These are phyloP conservation scores for Manis javanica DNA, from an alignment of 2,797 vertebrate genomes.

Conservation along the genomic window DNA sequence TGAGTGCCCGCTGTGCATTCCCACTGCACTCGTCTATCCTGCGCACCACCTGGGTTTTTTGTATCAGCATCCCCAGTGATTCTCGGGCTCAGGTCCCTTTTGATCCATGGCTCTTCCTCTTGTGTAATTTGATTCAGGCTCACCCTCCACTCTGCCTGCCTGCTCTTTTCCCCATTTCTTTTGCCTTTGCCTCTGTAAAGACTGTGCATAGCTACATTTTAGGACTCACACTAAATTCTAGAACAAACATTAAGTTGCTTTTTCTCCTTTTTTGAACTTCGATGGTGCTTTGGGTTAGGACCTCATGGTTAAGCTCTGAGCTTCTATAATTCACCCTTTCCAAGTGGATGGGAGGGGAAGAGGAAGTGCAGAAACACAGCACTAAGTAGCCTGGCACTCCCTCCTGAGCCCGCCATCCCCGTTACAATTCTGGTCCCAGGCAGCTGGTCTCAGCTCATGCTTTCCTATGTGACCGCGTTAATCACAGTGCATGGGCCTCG, in stretches of 20 bases:
- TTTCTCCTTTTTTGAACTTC: neutral
- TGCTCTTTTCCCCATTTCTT: neutral
- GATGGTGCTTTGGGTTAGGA: neutral
- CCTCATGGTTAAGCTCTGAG: neutral
- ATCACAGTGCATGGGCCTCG: neutral
- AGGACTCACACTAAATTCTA: too few species aligned
- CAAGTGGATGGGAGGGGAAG: too few species aligned
- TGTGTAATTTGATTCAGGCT: neutral
- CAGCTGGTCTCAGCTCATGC: neutral
- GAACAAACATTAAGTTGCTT: neutral
- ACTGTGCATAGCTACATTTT: neutral
- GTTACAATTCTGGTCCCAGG: rapidly evolving
- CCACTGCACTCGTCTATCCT: neutral
- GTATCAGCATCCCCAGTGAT: neutral
- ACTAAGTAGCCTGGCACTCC: neutral
- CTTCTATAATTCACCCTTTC: neutral
- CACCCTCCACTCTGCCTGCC: too few species aligned
- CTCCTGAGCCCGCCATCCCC: rapidly evolving
- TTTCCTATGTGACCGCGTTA: rapidly evolving
- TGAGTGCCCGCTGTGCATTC: neutral
- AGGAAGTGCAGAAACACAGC: neutral
- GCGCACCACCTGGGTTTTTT: neutral
- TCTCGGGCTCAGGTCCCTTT: too few species aligned
- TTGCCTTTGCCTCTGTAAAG: neutral
- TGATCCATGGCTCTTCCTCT: neutral